These are phyloP conservation scores for Pogonus chalceus DNA, from an alignment of 1,140 invertebrate species.

Conservation along the genomic window DNA sequence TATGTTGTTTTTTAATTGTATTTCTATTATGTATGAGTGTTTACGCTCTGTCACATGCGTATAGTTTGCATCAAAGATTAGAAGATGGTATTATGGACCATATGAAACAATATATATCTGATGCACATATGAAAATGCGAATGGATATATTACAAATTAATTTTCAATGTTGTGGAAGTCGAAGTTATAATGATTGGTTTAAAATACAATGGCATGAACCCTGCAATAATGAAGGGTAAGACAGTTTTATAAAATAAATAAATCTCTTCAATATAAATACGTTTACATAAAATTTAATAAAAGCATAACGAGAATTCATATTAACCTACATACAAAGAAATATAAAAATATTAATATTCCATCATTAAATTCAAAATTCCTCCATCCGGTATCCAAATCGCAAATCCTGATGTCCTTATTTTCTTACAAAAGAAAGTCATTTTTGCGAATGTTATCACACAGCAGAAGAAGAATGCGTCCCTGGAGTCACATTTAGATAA, in stretches of 20 bases:
- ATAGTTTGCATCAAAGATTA: background rate
- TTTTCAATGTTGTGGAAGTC: constrained; percentile 33
- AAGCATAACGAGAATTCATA: too few species aligned
- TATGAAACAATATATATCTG: constrained; percentile 28
- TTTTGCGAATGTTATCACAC: constrained; percentile 3
- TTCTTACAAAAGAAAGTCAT: constrained; percentile 2
- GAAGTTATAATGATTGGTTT: constrained; percentile 34
- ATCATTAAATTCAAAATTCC: too few species aligned
- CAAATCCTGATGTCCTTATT: background rate
- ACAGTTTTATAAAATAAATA: too few species aligned
- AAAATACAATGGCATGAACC: constrained; percentile 27
- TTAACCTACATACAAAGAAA: too few species aligned
- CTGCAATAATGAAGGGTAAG: constrained; percentile 17
- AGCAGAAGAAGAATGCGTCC: background rate
- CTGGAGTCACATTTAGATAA: constrained; percentile 2
- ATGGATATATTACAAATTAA: constrained; percentile 32
- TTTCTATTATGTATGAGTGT: background rate
- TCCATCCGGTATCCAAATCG: too few species aligned
- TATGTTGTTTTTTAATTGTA: background rate
- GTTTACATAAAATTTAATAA: too few species aligned
- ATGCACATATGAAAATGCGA: constrained; percentile 24
- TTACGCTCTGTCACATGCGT: background rate
- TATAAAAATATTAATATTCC: too few species aligned
- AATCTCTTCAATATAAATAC: too few species aligned
- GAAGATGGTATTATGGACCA: constrained; percentile 28